These are phyloP conservation scores for Ceyx cyanopectus DNA, from an alignment of 2,113 vertebrate species.

Conservation along the genomic window DNA sequence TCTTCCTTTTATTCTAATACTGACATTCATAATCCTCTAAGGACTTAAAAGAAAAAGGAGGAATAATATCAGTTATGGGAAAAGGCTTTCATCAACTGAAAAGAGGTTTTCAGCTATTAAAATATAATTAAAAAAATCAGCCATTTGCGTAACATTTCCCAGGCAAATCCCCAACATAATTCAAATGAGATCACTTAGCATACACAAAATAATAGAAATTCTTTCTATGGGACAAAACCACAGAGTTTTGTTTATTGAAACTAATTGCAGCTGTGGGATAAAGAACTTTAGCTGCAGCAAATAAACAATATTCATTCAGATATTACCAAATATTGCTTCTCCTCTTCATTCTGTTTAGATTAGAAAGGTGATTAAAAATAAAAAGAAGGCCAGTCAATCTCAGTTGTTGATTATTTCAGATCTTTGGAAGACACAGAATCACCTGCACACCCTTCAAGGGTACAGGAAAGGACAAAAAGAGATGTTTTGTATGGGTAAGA, in stretches of 20 bases:
- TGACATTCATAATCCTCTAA: slow-evolving; percentile 63
- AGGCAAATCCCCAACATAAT: slow-evolving; percentile 48
- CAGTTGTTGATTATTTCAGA: neutral
- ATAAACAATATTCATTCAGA: neutral
- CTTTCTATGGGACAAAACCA: slow-evolving; percentile 32
- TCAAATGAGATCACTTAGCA: slow-evolving; percentile 44
- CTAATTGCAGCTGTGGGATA: slow-evolving; percentile 49
- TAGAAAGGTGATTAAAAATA: neutral
- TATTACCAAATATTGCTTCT: neutral
- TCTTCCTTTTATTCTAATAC: slow-evolving; percentile 61
- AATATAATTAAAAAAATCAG: slow-evolving; percentile 17
- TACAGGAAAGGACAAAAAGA: neutral
- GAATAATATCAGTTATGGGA: slow-evolving; percentile 70
- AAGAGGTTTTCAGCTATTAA: slow-evolving; percentile 54
- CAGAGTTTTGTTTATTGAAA: slow-evolving; percentile 57
- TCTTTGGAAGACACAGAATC: neutral
- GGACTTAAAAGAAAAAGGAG: slow-evolving; percentile 50
- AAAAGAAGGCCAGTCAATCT: neutral
- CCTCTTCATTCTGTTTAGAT: neutral
- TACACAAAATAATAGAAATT: slow-evolving; percentile 40
- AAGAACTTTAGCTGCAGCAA: slow-evolving; percentile 1
- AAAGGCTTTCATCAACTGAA: slow-evolving; percentile 57
- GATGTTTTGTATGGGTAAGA: neutral
- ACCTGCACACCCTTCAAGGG: neutral
- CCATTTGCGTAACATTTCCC: slow-evolving; percentile 32